These are phyloP conservation scores for Notocelia uddmanniana DNA, from an alignment of 2,888 invertebrate genomes.

Conservation along the genomic window DNA sequence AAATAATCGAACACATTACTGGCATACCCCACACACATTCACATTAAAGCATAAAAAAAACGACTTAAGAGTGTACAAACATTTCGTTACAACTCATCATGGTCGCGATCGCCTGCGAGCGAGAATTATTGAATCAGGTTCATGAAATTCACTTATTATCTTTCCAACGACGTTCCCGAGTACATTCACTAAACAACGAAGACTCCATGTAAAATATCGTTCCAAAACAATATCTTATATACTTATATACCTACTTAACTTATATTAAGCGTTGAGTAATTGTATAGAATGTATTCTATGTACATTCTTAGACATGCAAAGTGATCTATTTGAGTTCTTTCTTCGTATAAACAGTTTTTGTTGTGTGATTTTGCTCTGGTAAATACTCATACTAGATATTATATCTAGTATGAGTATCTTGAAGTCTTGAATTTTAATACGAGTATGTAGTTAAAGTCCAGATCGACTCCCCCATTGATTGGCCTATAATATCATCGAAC, in stretches of 20 bases:
- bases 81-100: too few relatives aligned
- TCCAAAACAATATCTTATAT: background rate
- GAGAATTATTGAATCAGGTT: too few relatives aligned
- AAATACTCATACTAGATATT: too few relatives aligned
- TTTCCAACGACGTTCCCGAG: background rate
- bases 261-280: too few relatives aligned
- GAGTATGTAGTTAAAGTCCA: background rate
- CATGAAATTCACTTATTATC: background rate
- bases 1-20: conserved; percentile 18
- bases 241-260: too few relatives aligned
- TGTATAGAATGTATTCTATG: too few relatives aligned
- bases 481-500: background rate
- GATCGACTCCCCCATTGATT: background rate
- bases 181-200: background rate
- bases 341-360: too few relatives aligned
- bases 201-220: background rate
- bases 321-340: too few relatives aligned
- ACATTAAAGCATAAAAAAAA: background rate
- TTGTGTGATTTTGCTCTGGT: too few relatives aligned
- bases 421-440: background rate
- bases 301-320: too few relatives aligned
- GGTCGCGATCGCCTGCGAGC: too few relatives aligned
- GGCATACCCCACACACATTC: background rate
- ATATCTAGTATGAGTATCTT: too few relatives aligned
- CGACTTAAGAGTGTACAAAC: background rate